Conservation (phyloP, 92 coral and sea anemone genomes). For the Paragorgia papillata region DNA sequence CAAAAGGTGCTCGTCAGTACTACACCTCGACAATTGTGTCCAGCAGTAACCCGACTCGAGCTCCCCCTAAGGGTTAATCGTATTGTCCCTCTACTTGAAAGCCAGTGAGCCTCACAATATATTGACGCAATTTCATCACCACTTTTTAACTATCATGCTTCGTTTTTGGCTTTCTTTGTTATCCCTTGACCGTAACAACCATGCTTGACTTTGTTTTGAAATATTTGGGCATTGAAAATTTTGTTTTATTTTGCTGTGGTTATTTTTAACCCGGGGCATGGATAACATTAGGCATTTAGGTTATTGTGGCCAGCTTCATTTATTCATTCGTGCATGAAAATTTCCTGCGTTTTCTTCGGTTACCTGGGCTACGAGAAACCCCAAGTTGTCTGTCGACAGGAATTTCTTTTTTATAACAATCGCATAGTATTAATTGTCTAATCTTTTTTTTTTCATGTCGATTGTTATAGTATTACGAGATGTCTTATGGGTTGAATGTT, state of each 20-base stretch:
- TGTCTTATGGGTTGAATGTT: constrained; percentile 99
- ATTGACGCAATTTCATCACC: constrained; percentile 25
- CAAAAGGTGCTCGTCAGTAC: not conserved
- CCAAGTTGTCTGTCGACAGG: not conserved
- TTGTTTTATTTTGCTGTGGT: constrained; percentile 38
- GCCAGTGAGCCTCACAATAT: constrained; percentile 33
- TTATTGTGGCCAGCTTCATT: not conserved
- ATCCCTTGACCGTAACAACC: too few species aligned
- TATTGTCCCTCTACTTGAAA: constrained; percentile 33
- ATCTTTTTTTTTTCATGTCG: constrained; percentile 35
- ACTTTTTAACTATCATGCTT: too few species aligned
- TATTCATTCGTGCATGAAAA: not conserved
- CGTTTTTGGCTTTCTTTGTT: too few species aligned
- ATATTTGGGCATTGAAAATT: constrained; percentile 14
- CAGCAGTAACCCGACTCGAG: constrained; percentile 24
- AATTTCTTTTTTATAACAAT: not conserved
- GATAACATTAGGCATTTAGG: constrained; percentile 30
- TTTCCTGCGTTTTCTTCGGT: constrained; percentile 4
- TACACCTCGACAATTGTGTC: constrained; percentile 27
- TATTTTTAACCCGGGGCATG: constrained; percentile 18
- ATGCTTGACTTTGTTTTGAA: constrained; percentile 43
- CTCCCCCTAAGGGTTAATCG: constrained; percentile 46
- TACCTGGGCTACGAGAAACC: not conserved
- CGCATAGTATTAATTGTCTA: not conserved
- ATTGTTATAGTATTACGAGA: constrained; percentile 91